Evolutionary conservation across 2,113 vertebrate genomes (phyloP).

Genomic region (Brevimyrus niger): DNA sequence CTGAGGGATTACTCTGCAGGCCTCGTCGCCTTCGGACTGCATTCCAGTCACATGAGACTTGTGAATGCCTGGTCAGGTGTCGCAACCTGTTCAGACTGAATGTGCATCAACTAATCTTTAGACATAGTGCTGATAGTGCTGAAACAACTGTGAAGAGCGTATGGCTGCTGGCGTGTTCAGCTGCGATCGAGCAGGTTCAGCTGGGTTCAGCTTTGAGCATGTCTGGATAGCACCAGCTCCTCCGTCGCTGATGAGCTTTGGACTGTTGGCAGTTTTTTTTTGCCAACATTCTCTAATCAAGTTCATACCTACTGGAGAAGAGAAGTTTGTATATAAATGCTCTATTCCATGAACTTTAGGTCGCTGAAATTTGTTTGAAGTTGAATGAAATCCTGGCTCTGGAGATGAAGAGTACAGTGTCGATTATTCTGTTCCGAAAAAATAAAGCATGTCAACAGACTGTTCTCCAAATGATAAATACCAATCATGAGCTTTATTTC

Average conservation of each 20-base stretch:
- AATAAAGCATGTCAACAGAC: background rate
- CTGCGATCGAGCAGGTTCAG: background rate
- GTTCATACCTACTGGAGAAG: background rate
- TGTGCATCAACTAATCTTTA: background rate
- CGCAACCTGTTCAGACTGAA: slow-evolving; percentile 15
- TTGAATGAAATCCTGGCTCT: background rate
- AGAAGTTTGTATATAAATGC: background rate
- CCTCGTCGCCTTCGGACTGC: slow-evolving; percentile 1
- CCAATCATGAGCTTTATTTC: background rate
- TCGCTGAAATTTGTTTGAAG: background rate
- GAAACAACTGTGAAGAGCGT: background rate
- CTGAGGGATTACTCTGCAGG: background rate
- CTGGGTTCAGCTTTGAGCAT: background rate
- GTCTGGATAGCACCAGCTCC: background rate
- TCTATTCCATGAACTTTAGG: background rate
- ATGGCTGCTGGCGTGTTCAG: background rate
- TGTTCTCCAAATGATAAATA: background rate
- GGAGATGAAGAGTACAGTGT: background rate
- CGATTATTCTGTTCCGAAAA: background rate
- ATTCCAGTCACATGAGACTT: slow-evolving; percentile 8
- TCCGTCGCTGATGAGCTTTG: background rate
- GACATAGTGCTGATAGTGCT: background rate
- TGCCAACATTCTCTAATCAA: background rate
- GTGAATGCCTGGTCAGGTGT: background rate
- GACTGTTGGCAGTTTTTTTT: background rate